Evolutionary conservation across 2,888 invertebrate genomes (phyloP), one percentile per base, ranked within the genome.

Genomic region (Julus scandinavius): DNA sequence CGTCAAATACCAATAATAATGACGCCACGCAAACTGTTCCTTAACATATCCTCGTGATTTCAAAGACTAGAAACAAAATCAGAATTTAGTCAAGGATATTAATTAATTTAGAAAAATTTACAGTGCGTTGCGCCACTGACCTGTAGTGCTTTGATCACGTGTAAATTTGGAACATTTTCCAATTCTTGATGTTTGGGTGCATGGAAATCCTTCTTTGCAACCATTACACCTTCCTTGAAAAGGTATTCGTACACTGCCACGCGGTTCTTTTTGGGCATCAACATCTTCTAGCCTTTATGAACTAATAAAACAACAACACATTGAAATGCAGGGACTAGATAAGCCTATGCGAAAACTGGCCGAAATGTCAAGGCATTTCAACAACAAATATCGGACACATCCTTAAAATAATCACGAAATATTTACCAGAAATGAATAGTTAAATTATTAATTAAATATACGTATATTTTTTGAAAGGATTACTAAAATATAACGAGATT

Each of bases 1-100:
- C 90, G 98, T 99, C 91, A 99, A 94, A 93, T 98, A 98, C 99
- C 99, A 99, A 93, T 99, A 99, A 92, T 97, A 99, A 93, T 99
- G 99, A 91, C 99, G 95, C 99, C 99, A 99, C 5, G 99, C 99
- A 93, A 99, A 99, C 93, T 99, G 99, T 94, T 99, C 99, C 93
- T 97, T 97, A n/a, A 99, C 99, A 92, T 96, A 97, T 89, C 99
- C 99, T 92, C 97, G 95, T 4, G 99, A 99, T 93, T 98, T 98
- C 91, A 99, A 94, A 11, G 98, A 98, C 94, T 95, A 91, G 38
- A 93, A 92, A 89, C 83, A 63, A 49, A 50, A 50, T 17, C 41
- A 13, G 15, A 86, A 40, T 49, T 41, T 86, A 20, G n/a, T 85
- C 29, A 86, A 88, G 17, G 38, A 45, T 2, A 5, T 45, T 83